Evolutionary conservation across 2,113 vertebrate genomes (phyloP).

Genomic region (Aspiorhynchus laticeps): DNA sequence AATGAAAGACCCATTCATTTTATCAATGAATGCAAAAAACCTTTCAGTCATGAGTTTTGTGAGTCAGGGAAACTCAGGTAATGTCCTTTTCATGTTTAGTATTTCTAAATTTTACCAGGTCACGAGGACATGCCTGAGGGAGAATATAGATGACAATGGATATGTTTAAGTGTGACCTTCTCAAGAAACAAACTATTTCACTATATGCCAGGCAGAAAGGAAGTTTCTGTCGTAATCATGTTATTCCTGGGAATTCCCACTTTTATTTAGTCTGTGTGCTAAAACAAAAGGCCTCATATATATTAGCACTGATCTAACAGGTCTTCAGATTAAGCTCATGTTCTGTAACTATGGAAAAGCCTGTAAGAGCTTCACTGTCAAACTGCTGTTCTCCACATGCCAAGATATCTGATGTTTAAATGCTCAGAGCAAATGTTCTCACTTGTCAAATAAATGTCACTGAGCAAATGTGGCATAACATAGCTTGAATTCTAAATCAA

Average conservation of each 20-base stretch:
- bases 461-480: neutral
- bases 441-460: conserved; percentile 11
- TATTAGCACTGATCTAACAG: neutral
- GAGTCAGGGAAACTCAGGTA: neutral
- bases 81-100: neutral
- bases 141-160: neutral
- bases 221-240: neutral
- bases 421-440: neutral
- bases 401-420: conserved; percentile 6
- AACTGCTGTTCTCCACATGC: neutral
- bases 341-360: neutral
- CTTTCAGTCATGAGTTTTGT: neutral
- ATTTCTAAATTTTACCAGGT: neutral
- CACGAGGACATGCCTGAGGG: neutral
- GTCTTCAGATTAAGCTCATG: neutral
- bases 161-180: neutral
- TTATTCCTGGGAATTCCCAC: neutral
- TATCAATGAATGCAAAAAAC: neutral
- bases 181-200: neutral
- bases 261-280: neutral
- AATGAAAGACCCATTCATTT: neutral
- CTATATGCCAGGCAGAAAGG: neutral
- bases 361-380: neutral
- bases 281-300: neutral
- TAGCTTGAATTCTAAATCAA: conserved; percentile 17